Evolutionary conservation across 2,888 invertebrate species (phyloP), one percentile per base, ranked within the genome.

Genomic region (Aphidoletes aphidimyza): DNA sequence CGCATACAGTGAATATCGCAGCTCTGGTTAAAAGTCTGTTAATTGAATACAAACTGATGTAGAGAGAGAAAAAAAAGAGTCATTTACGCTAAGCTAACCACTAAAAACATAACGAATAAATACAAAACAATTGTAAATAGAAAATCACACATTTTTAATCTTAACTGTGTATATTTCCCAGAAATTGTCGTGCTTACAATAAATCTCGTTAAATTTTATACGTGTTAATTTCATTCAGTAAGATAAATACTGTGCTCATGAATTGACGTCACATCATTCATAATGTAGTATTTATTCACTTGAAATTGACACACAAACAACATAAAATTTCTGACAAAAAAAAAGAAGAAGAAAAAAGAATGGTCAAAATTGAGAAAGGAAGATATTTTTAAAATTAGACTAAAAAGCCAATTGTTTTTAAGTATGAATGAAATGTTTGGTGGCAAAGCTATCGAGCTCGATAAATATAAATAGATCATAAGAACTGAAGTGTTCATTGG

Each of bases 171-270:
- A 69, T 69, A 69, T 69, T 69, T 69, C 69, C n/a, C 69, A 69
- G 30, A 69, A 69, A 30, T 69, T 69, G 69, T 69, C 69, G 69
- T 69, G 69, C 69, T 69, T 69, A 69, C 69, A 69, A 69, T 69
- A 69, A 69, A 69, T 30, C 2, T 14, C 69, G 69, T 69, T 30
- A 14, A 69, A 69, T 34, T 30, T 69, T 14, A 69, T 6, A 11
- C 26, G 30, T 34, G 34, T 69, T 69, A 34, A 69, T 69, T 69
- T n/a, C n/a, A 30, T 54, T 54, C 9, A 26, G 3, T n/a, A 26
- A 0, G 14, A 69, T 39, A 39, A 39, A 8, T 5, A 39, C 39
- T 8, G 39, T 5, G 6, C 11, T 39, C 5, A 39, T 8, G 11
- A 39, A 39, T 5, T 39, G 39, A 39, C 39, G 5, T 5, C 5